Evolutionary conservation across 2,113 vertebrate genomes (phyloP).

Genomic region (Campylomormyrus tamandua): DNA sequence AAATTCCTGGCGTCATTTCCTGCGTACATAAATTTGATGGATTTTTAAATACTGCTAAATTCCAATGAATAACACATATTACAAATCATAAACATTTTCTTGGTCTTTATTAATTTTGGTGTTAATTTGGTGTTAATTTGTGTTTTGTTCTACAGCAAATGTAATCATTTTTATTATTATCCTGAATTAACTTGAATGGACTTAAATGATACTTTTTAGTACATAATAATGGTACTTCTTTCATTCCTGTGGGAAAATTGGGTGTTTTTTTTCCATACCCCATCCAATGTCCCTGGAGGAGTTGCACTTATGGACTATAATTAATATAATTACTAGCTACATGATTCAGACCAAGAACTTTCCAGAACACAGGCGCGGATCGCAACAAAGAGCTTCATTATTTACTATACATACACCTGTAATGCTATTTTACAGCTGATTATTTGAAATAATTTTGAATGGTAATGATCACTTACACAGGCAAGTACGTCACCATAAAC

Average conservation of each 20-base stretch:
- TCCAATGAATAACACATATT: neutral
- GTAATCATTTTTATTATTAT: neutral
- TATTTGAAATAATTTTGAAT: neutral
- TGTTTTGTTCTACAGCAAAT: neutral
- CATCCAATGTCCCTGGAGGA: neutral
- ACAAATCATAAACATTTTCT: neutral
- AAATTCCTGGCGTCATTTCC: neutral
- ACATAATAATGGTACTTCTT: neutral
- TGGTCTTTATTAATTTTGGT: neutral
- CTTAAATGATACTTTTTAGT: neutral
- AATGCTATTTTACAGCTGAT: neutral
- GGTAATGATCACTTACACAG: neutral
- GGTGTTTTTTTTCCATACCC: neutral
- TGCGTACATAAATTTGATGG: neutral
- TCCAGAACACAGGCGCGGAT: neutral
- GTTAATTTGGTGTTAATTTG: neutral
- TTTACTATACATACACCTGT: neutral
- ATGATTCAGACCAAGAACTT: neutral
- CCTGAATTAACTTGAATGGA: neutral
- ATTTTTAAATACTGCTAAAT: neutral
- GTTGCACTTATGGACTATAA: neutral
- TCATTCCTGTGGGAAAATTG: neutral
- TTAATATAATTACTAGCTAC: neutral
- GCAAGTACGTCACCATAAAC: neutral
- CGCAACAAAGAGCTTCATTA: neutral